Evolutionary conservation across 53 echinoderm and acorn worm species (phyloP), one percentile per base, ranked within the genome.

Genomic region (Glandiceps talaboti): DNA sequence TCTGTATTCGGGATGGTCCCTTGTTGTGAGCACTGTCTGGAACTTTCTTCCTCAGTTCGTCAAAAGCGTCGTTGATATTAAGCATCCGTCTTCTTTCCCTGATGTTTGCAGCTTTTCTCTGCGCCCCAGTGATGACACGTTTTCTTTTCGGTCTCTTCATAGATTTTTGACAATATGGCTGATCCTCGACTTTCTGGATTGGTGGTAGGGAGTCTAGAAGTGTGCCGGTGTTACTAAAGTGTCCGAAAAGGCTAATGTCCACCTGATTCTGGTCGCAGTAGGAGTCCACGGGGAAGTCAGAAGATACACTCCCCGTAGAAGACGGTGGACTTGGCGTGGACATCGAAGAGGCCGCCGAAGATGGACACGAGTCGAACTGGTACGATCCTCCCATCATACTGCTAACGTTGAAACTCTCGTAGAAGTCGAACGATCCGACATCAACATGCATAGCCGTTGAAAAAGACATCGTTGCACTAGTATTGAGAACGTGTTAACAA

Each of bases 51-150:
- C 79, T 31, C 27, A 78, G 79, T 28, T 78, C 25, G 25, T 78
- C 79, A 78, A 78, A 78, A 1, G 79, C 79, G 27, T 78, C 32
- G 32, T 32, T 78, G 25, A 78, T 32, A 32, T 32, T 78, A 6
- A 78, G n/a, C 79, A 78, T 78, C 1, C 79, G 79, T 1, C 28
- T 31, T 78, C 79, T 78, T 32, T 78, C 79, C 31, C 79, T 30
- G 31, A 78, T 28, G 26, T 78, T 78, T 1, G 79, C 79, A 26
- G 79, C 79, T 1, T 32, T 32, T 32, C 79, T 31, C 28, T 78
- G 32, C 10, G 79, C 27, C 1, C 64, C 20, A 20, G 6, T 45
- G 6, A 45, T 45, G 20, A 45, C 20, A 6, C 64, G 6, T 20
- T 45, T 45, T 20, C 64, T 45, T 20, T 45, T 45, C 20, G 64